These are phyloP conservation scores for Montifringilla adamsi DNA, from an alignment of 2,113 vertebrate species.

Conservation along the genomic window DNA sequence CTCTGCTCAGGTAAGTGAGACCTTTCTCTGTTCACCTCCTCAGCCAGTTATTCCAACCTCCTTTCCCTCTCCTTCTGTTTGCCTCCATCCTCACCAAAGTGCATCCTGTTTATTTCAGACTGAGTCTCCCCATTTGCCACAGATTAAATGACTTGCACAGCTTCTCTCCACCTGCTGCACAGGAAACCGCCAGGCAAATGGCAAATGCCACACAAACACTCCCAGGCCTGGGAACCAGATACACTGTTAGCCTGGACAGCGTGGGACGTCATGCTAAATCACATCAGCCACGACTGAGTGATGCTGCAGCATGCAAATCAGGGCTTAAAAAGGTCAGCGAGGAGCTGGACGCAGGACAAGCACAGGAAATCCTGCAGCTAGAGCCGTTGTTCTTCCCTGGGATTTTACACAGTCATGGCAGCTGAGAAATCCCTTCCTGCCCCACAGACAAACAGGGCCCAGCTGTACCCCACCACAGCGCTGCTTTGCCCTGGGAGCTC, in stretches of 20 bases:
- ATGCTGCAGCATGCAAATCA: neutral
- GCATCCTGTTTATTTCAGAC: conserved; percentile 9
- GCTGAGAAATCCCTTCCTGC: neutral
- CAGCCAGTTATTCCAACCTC: neutral
- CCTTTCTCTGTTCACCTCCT: neutral
- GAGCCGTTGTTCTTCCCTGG: neutral
- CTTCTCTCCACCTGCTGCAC: conserved; percentile 15
- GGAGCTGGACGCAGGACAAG: neutral
- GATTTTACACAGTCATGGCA: neutral
- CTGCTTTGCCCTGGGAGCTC: neutral
- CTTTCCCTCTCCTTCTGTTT: neutral
- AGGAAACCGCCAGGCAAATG: neutral
- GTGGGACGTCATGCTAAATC: neutral
- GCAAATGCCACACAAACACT: neutral
- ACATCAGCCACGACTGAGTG: neutral
- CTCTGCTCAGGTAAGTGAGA: neutral
- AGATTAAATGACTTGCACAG: conserved; percentile 1
- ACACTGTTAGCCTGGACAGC: neutral
- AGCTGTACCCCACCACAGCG: rapidly evolving
- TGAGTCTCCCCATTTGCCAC: neutral
- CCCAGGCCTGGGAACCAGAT: neutral
- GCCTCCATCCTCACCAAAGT: rapidly evolving
- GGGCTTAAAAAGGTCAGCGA: neutral
- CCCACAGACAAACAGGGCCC: neutral
- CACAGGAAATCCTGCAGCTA: neutral